Evolutionary conservation across 1,140 invertebrate genomes (phyloP), one percentile per base, ranked within the genome.

Genomic region (Archegozetes longisetosus): DNA sequence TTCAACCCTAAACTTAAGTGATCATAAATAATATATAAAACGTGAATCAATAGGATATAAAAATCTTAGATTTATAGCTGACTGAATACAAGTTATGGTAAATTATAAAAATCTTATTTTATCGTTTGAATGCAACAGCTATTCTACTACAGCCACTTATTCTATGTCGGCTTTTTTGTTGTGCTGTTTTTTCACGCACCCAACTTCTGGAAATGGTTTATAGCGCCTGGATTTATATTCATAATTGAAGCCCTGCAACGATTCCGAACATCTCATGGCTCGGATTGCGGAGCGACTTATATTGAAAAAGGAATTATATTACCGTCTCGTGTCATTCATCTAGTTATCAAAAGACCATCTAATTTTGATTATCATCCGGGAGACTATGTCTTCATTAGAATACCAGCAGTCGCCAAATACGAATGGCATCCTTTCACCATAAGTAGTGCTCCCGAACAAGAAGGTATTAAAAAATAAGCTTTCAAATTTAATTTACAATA

Each of bases 371-470:
- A 85, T 71, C 82, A 84, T 69, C 88, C 91, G 0, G 93, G 92
- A 0, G 93, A 96, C 73, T 97, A 95, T 68, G 80, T 95, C 17
- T 96, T 91, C 67, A 82, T 95, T 0, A 91, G 92, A 69, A 85
- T 97, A 60, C 92, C 92, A 0, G 80, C 79, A 3, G 91, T 96
- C 64, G 89, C 93, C 1, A 82, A 82, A 55, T 90, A 88, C 68
- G 93, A 96, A 73, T 96, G 90, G 90, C 92, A 96, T 80, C 91
- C 92, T 0, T 95, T 97, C 67, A 95, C 92, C 1, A 88, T 96
- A 64, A 93, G 89, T 74, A 92, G 88, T 66, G 88, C 90, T 22
- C 92, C 92, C 0, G 91, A 96, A 75, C 83, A 92, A 70, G 82
- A 85, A 77, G 86, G 88, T 89, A 66, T n/a, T n/a, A n/a, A n/a